Evolutionary conservation across 2,888 invertebrate species (phyloP).

Genomic region (Pachymerium ferrugineum): DNA sequence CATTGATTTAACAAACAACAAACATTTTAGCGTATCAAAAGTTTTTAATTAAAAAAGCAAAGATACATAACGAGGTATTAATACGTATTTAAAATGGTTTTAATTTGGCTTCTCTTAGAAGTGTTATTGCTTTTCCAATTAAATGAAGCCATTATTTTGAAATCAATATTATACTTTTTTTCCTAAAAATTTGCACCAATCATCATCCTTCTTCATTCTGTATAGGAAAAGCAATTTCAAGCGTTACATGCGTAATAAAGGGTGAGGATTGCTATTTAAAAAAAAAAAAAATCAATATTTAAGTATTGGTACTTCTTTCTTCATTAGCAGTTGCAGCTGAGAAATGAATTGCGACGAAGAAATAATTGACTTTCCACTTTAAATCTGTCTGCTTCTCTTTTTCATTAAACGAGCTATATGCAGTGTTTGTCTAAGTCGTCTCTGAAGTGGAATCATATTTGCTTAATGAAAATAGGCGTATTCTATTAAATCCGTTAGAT

Average conservation of each 20-base stretch:
- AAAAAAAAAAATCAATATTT: too few species aligned
- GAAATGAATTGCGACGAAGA: not conserved
- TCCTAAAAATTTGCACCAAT: not conserved
- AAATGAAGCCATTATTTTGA: not conserved
- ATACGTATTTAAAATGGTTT: not conserved
- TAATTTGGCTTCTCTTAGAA: not conserved
- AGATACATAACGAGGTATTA: not conserved
- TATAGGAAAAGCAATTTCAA: not conserved
- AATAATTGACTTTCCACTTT: not conserved
- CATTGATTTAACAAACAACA: too few species aligned
- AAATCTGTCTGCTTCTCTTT: not conserved
- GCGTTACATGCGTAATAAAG: not conserved
- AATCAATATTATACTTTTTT: not conserved
- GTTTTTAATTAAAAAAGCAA: not conserved
- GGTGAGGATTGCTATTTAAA: too few species aligned
- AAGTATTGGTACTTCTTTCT: not conserved
- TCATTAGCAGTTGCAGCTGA: not conserved
- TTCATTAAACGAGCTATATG: too few species aligned
- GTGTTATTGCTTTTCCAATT: slow-evolving; percentile 8
- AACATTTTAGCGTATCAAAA: too few species aligned
- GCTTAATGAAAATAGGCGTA: not conserved
- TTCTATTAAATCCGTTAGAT: not conserved
- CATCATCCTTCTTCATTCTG: not conserved
- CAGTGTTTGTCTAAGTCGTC: not conserved
- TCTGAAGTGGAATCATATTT: not conserved